Percentiles rank a stretch among this genome's conserved stretches.
These are phyloP conservation scores for Rissa tridactyla DNA, from an alignment of 2,113 vertebrate genomes.

Conservation along the genomic window DNA sequence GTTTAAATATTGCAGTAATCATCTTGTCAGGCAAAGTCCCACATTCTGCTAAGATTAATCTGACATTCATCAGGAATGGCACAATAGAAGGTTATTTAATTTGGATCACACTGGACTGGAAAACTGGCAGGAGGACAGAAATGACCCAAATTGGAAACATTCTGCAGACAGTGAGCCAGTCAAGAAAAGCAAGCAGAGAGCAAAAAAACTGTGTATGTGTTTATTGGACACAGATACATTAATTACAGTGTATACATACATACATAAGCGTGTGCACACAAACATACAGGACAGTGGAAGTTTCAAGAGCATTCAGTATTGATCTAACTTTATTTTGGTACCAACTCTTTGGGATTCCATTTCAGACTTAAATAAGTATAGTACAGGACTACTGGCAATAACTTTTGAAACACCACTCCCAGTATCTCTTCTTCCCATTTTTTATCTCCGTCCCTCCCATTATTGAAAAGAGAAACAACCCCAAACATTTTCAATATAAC, in stretches of 20 bases:
- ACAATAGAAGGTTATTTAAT: slow-evolving; percentile 73
- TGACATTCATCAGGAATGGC: slow-evolving; percentile 61
- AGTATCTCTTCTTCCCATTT: background rate
- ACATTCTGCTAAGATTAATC: slow-evolving; percentile 64
- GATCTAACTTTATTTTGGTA: background rate
- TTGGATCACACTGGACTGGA: slow-evolving; percentile 64
- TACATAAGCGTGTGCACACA: background rate
- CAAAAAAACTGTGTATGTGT: background rate
- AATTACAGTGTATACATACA: background rate
- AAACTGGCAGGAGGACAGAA: slow-evolving; percentile 67
- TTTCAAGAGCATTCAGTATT: background rate
- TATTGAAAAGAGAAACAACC: background rate
- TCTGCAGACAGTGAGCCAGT: slow-evolving; percentile 13
- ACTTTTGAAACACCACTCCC: background rate
- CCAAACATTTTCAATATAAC: background rate
- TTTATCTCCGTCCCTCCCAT: background rate
- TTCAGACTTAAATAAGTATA: background rate
- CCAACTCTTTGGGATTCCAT: background rate
- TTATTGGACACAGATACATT: background rate
- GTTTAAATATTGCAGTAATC: slow-evolving; percentile 70
- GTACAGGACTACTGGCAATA: background rate
- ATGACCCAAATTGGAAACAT: slow-evolving; percentile 63
- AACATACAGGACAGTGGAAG: background rate
- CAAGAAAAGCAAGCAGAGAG: slow-evolving; percentile 9
- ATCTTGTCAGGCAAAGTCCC: slow-evolving; percentile 61